Conservation (phyloP, 2,113 vertebrate genomes). For the Perca schrenkii region DNA sequence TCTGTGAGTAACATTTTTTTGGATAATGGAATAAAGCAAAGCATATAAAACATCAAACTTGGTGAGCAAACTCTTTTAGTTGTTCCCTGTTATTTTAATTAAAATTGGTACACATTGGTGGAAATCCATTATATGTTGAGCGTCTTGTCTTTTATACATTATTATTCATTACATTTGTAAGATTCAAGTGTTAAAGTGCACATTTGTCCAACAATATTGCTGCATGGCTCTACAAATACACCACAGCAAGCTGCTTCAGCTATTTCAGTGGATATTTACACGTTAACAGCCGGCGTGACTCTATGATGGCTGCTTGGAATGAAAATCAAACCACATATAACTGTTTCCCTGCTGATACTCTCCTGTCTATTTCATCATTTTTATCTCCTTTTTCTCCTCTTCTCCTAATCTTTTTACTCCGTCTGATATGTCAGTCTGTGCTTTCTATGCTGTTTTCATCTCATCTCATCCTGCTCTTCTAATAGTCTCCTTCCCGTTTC, state of each 20-base stretch:
- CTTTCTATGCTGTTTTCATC: neutral
- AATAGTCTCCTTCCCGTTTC: neutral
- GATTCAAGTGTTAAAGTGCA: neutral
- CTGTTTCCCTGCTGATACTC: slow-evolving; percentile 11
- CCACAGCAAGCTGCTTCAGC: neutral
- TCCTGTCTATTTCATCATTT: neutral
- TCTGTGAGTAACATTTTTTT: too few relatives aligned
- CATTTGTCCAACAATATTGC: neutral
- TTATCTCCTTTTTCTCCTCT: neutral
- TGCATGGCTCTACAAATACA: neutral
- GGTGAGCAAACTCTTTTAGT: too few relatives aligned
- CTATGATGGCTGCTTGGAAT: neutral
- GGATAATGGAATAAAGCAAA: too few relatives aligned
- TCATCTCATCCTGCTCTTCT: neutral
- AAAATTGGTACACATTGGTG: too few relatives aligned
- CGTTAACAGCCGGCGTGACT: neutral
- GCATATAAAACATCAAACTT: too few relatives aligned
- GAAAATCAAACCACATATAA: neutral
- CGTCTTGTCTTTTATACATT: neutral
- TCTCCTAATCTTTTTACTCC: neutral
- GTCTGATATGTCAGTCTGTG: neutral
- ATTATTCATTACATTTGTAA: neutral
- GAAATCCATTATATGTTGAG: neutral
- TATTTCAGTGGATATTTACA: neutral
- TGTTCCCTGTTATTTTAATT: too few relatives aligned